Percentiles rank a stretch among this genome's conserved stretches.
Conservation (phyloP, 1,140 invertebrate genomes). For the Kradibia gibbosae region DNA sequence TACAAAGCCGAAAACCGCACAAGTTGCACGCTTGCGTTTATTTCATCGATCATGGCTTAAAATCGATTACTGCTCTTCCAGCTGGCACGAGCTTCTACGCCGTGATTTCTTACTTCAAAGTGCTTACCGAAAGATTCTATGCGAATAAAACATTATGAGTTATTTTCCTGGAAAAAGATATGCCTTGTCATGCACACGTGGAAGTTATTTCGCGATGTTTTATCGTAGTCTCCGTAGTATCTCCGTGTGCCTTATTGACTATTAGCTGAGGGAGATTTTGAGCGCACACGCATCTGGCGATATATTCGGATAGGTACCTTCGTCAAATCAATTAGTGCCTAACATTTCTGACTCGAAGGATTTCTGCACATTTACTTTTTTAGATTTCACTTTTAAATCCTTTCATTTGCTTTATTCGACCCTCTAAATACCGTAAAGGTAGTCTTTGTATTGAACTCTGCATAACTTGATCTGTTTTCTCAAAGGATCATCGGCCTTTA, state of each 20-base stretch:
- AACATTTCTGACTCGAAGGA: slow-evolving; percentile 24
- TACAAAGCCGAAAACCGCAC: too few species aligned
- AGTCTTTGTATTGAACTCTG: slow-evolving; percentile 8
- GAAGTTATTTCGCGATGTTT: not conserved
- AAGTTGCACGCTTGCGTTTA: too few species aligned
- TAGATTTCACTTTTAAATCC: slow-evolving; percentile 40
- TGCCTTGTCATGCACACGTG: too few species aligned
- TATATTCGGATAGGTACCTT: slow-evolving; percentile 24
- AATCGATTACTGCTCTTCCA: too few species aligned
- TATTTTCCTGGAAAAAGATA: not conserved
- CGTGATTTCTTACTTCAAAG: too few species aligned
- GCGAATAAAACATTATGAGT: not conserved
- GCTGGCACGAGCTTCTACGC: too few species aligned
- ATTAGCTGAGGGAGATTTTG: too few species aligned
- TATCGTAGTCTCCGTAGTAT: not conserved
- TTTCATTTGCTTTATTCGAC: not conserved
- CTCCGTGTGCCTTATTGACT: not conserved
- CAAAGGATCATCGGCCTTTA: not conserved
- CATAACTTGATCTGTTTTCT: not conserved
- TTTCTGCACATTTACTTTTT: too few species aligned
- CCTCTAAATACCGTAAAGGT: not conserved
- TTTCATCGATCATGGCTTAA: too few species aligned
- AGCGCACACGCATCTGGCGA: not conserved
- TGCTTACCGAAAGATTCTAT: too few species aligned
- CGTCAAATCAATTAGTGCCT: slow-evolving; percentile 26